Base-by-base conservation (phyloP, 2,888 invertebrate genomes). In the Machimus atricapillus region DNA sequence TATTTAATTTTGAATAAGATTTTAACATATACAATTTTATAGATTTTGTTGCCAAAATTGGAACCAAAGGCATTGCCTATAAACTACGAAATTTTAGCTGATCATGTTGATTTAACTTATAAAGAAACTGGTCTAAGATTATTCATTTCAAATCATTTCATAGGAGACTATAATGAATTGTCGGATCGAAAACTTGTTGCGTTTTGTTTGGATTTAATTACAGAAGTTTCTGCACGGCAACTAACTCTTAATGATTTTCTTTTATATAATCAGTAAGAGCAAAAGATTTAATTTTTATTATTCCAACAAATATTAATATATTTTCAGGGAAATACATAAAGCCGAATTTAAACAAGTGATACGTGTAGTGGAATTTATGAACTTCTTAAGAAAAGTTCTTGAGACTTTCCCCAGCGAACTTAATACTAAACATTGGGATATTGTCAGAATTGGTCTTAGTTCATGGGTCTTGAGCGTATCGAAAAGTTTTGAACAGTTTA, bases 341-440 rank as follows among this genome's bases (percentile, higher is more conserved):
- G 90, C 91, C 78, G 88, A 90, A 1, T 90, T 90, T 76, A 86
- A 89, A 5, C 87, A 89, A 27, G 90, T 92, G 37, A 87, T 91
- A 16, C 89, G 90, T 87, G 90, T 91, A 7, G 90, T 91, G 19
- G 92, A 92, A 88, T 90, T 90, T 40, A 91, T 92, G 1, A 90
- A 91, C 86, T 89, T 93, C n/a, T 88, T 93, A 5, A 90, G 88
- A 4, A 90, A 91, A 88, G 88, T 91, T 1, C 76, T 93, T 5
- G 87, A 88, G n/a, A 90, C 90, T 19, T 91, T 91, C 88, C 91
- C 92, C 2, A 89, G 90, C 87, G 90, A 92, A 88, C 88, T 92
- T 27, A 89, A 89, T 34, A 90, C 91, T 9, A 91, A 93, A 88
- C 94, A 95, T 89, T 97, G 97, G 97, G 97, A 97, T 93, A 95